These are phyloP conservation scores for Acanthosepion esculentum DNA, from an alignment of 2,888 invertebrate genomes.

Conservation along the genomic window DNA sequence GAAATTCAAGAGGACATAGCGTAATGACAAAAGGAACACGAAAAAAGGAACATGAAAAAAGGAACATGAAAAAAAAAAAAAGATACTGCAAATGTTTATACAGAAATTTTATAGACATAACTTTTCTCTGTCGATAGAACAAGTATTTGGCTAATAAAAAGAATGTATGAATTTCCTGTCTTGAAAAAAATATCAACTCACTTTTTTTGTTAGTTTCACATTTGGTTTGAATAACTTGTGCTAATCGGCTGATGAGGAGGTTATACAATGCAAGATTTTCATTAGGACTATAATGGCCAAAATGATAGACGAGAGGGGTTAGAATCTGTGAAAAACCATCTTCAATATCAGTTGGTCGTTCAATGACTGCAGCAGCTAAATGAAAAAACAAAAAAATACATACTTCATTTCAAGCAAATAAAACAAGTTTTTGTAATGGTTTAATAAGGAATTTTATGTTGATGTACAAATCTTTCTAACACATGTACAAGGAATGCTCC, in stretches of 20 bases:
- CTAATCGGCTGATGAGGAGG: constrained; percentile 86
- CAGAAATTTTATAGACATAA: no score
- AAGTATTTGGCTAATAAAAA: no score
- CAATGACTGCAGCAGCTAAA: constrained; percentile 87
- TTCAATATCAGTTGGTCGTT: constrained; percentile 93
- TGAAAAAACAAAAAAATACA: not conserved
- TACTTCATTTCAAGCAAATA: not conserved
- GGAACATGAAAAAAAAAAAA: no score
- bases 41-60: no score
- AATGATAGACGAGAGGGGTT: constrained; percentile 94
- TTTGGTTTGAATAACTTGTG: constrained; percentile 84
- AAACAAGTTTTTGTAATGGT: not conserved
- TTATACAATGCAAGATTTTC: constrained; percentile 89
- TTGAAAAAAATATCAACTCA: constrained; percentile 69
- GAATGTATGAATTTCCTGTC: no score
- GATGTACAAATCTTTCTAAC: no score
- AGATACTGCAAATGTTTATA: no score
- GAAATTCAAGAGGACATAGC: no score
- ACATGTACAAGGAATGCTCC: no score
- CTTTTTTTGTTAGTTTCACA: constrained; percentile 91
- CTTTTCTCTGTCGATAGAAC: no score
- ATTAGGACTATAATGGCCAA: constrained; percentile 87
- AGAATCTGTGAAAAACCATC: constrained; percentile 92
- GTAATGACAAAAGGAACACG: no score
- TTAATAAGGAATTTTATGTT: no score